Conservation (phyloP, 2,113 vertebrate species). For the Macrotis lagotis region DNA sequence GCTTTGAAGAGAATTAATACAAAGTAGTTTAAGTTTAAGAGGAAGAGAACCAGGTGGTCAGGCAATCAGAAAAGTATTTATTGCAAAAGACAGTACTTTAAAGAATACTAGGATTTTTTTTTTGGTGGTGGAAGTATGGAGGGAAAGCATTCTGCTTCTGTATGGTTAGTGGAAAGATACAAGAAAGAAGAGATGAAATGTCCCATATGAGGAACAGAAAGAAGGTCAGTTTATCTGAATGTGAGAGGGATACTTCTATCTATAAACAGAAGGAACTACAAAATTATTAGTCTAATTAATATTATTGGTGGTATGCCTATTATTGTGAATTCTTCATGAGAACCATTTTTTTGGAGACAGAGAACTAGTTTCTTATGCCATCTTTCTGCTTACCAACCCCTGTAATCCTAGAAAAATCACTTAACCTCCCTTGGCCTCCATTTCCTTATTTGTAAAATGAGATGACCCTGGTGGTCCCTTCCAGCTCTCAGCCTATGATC, state of each 20-base stretch:
- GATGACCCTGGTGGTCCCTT: background rate
- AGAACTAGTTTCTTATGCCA: background rate
- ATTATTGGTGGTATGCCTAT: background rate
- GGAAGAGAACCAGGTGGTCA: background rate
- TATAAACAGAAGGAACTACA: background rate
- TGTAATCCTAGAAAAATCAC: slow-evolving; percentile 3
- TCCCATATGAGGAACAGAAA: background rate
- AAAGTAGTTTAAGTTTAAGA: background rate
- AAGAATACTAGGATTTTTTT: background rate
- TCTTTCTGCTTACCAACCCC: background rate
- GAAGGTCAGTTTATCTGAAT: background rate
- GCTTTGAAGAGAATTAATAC: background rate
- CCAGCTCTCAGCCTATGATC: background rate
- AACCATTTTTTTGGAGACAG: background rate
- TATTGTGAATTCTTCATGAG: background rate
- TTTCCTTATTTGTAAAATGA: background rate
- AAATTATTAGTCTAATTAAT: background rate
- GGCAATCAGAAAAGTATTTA: background rate
- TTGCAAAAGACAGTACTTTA: background rate
- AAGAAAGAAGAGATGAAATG: background rate
- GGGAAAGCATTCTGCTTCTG: background rate
- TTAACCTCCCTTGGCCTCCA: slow-evolving; percentile 1
- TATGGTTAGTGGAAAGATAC: background rate
- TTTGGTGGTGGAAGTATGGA: background rate
- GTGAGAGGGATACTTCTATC: background rate